Percentiles rank a stretch among this genome's conserved stretches.
Conservation (phyloP, 2,797 vertebrate genomes). For the Gymnothorax reevesii region DNA sequence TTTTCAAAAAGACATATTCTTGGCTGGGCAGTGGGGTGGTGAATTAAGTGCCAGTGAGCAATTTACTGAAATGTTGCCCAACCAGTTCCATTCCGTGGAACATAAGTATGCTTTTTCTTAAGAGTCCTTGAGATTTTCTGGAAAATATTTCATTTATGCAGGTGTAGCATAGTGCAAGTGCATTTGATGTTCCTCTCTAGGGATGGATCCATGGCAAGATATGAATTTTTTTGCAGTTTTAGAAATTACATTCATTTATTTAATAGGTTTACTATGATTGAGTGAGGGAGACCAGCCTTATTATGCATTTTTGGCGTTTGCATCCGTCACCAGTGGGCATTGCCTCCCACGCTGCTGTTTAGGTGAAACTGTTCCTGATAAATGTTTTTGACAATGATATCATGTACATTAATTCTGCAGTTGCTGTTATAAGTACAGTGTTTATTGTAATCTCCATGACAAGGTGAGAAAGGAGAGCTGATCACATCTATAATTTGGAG, state of each 20-base stretch:
- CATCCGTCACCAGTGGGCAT: not conserved
- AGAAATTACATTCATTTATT: not conserved
- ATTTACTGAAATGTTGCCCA: not conserved
- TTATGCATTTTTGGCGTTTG: not conserved
- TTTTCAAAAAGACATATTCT: not conserved
- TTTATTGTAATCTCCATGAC: not conserved
- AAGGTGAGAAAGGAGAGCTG: not conserved
- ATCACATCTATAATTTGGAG: not conserved
- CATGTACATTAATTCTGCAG: not conserved
- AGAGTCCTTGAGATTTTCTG: not conserved
- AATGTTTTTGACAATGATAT: not conserved
- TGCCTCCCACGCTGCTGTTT: not conserved
- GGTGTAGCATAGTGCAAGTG: not conserved
- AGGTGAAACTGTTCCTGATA: not conserved
- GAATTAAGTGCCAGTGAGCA: not conserved
- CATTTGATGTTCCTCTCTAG: not conserved
- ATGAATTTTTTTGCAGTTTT: not conserved
- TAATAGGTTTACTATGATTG: not conserved
- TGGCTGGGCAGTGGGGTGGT: no score
- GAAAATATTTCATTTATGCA: not conserved
- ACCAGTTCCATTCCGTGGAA: not conserved
- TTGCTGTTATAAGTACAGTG: not conserved
- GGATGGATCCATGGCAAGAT: no score
- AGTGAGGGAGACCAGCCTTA: not conserved
- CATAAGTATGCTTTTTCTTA: not conserved